phyloP scores from a whole-genome alignment of 2,113 vertebrate species.

The Tupaia chinensis region DNA sequence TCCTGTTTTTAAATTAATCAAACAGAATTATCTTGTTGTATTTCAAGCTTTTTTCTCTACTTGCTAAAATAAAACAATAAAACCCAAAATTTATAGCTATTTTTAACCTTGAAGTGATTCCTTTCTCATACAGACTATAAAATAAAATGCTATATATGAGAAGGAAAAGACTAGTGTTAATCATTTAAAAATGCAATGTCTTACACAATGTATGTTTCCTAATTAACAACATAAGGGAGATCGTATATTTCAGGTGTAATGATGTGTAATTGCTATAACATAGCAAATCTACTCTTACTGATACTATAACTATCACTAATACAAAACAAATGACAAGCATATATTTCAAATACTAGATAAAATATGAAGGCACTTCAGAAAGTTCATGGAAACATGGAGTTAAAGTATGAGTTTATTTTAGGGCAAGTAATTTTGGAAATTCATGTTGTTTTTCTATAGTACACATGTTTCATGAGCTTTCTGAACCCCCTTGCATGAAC shows the following conservation, averaged over 20 bases:
- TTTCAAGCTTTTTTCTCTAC: background rate
- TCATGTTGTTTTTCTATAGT: too few relatives aligned
- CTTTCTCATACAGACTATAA: background rate
- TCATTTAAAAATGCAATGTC: background rate
- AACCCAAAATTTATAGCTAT: background rate
- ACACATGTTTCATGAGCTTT: too few relatives aligned
- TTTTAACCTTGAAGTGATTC: background rate
- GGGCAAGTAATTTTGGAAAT: too few relatives aligned
- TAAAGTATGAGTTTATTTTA: too few relatives aligned
- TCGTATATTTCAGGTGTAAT: background rate
- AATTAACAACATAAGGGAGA: background rate
- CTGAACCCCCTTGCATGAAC: too few relatives aligned
- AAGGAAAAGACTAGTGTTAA: background rate
- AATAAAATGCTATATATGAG: background rate
- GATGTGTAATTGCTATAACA: background rate
- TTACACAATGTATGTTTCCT: background rate
- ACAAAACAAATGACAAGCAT: background rate
- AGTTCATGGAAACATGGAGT: too few relatives aligned
- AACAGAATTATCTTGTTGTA: background rate
- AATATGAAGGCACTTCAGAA: background rate
- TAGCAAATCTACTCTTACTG: background rate
- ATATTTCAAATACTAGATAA: background rate
- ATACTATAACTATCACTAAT: background rate
- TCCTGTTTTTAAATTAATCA: conserved; percentile 15
- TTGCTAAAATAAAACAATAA: background rate